Evolutionary conservation across 2,797 vertebrate genomes (phyloP).

Genomic region (Enteromius viviparus): DNA sequence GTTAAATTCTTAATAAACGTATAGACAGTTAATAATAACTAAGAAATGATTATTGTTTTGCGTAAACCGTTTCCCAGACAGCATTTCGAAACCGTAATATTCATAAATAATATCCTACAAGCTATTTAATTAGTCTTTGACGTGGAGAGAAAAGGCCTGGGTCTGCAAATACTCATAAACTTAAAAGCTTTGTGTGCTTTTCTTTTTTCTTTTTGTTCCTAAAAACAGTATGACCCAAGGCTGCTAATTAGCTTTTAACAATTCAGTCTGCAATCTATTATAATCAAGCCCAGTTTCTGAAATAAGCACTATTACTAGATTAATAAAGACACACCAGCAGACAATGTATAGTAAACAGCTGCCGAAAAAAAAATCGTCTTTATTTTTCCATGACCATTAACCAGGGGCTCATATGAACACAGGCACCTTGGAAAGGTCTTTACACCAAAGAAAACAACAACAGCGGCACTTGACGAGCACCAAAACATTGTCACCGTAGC

Average conservation of each 20-base stretch:
- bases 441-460: slow-evolving; percentile 76
- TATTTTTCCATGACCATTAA: slow-evolving; percentile 71
- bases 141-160: background rate
- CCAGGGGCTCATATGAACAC: slow-evolving; percentile 47
- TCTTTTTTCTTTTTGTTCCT: background rate
- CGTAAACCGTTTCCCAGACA: background rate
- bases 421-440: slow-evolving; percentile 52
- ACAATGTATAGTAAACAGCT: slow-evolving; percentile 75
- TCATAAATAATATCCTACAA: background rate
- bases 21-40: background rate
- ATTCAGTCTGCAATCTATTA: slow-evolving; percentile 22
- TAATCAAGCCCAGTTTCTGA: slow-evolving; percentile 31
- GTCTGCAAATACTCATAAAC: slow-evolving; percentile 1
- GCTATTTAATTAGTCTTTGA: slow-evolving; percentile 13
- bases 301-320: background rate
- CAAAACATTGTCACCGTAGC: slow-evolving; percentile 73
- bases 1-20: background rate
- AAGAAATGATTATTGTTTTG: background rate
- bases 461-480: slow-evolving; percentile 75
- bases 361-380: slow-evolving; percentile 75
- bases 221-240: slow-evolving; percentile 21
- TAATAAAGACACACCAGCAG: slow-evolving; percentile 39
- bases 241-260: slow-evolving; percentile 1
- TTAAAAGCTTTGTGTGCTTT: background rate
- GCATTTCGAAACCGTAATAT: background rate